Conservation (phyloP, 2,888 invertebrate species). For the Eupithecia dodoneata region DNA sequence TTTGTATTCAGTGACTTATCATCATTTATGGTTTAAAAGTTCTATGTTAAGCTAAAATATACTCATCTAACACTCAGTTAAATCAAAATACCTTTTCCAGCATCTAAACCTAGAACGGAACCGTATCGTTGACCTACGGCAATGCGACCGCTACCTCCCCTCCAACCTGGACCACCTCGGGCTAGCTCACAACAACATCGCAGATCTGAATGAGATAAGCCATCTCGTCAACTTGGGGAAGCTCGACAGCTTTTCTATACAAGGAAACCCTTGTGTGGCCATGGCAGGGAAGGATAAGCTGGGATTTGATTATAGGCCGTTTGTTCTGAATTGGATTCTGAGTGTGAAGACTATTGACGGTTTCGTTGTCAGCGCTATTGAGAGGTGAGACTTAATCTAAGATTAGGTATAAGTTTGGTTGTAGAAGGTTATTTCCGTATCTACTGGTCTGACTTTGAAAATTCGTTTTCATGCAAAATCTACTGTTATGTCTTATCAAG, state of each 20-base stretch:
- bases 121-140: conserved; percentile 90
- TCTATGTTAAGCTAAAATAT: no score
- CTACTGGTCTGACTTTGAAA: no score
- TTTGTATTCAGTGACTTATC: not conserved
- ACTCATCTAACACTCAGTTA: not conserved
- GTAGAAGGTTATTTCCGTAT: no score
- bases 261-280: conserved; percentile 94
- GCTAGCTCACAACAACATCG: conserved; percentile 92
- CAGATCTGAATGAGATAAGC: conserved; percentile 93
- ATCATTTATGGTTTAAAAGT: no score
- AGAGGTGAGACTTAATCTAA: conserved; percentile 86
- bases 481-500: no score
- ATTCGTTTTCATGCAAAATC: no score
- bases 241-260: conserved; percentile 92
- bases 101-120: conserved; percentile 94
- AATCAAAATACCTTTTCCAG: conserved; percentile 74
- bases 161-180: conserved; percentile 89
- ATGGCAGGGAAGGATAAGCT: conserved; percentile 89
- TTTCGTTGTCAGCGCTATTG: conserved; percentile 94
- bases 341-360: conserved; percentile 94
- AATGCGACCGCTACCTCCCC: conserved; percentile 93
- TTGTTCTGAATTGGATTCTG: conserved; percentile 97
- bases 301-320: conserved; percentile 97
- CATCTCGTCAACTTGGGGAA: conserved; percentile 90
- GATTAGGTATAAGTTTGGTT: no score